Conservation (phyloP, 2,113 vertebrate species). For the Calidris pugnax region DNA sequence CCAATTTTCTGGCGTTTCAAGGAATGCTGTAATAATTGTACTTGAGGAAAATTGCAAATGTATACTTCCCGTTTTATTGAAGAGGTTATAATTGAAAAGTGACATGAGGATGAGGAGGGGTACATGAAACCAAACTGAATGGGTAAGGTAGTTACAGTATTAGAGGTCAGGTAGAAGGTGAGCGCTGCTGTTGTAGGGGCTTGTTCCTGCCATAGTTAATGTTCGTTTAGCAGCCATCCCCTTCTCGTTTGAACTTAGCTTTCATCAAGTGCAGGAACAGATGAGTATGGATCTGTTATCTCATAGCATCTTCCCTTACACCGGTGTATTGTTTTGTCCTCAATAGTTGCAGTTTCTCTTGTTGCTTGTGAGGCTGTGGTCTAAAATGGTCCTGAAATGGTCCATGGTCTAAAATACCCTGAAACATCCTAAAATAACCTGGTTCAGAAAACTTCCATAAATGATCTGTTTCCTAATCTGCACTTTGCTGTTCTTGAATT, state of each 20-base stretch:
- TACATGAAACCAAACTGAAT: neutral
- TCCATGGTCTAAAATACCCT: neutral
- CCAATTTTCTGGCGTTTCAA: constrained; percentile 5
- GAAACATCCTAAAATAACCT: neutral
- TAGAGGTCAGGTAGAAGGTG: neutral
- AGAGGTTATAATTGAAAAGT: neutral
- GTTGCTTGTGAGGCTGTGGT: neutral
- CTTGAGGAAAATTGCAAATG: neutral
- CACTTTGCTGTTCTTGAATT: neutral
- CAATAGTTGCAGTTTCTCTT: neutral
- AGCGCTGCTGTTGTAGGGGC: neutral
- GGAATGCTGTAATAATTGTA: neutral
- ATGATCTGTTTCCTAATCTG: neutral
- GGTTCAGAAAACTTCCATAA: neutral
- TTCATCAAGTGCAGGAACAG: neutral
- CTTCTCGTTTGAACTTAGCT: neutral
- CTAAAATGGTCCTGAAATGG: too few species aligned
- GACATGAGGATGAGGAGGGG: neutral
- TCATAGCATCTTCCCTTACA: neutral
- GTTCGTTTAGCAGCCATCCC: neutral
- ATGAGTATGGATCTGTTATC: neutral
- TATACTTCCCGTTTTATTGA: neutral
- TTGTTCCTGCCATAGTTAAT: neutral
- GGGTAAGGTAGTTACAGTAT: neutral
- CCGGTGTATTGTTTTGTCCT: neutral